phyloP scores from a whole-genome alignment of 2,888 invertebrate species.

The Drosophila maculinotata region DNA sequence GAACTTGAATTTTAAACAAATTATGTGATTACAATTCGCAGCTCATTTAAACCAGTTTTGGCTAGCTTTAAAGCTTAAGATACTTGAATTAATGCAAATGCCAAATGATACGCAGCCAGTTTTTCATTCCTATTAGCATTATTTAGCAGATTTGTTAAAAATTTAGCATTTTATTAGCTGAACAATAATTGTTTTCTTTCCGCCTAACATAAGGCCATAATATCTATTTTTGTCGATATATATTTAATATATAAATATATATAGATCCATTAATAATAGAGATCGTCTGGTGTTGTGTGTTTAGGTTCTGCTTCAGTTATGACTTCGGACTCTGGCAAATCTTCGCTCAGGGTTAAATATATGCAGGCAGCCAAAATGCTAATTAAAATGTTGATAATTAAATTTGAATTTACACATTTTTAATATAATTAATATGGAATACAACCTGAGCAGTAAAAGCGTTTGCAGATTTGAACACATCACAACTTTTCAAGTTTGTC shows the following conservation, averaged over 20 bases:
- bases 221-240: neutral
- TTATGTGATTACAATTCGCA: conserved; percentile 4
- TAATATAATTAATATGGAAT: accelerated
- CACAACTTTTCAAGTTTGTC: neutral
- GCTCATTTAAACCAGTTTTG: conserved; percentile 45
- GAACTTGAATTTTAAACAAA: conserved; percentile 47
- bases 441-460: conserved; percentile 23
- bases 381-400: neutral
- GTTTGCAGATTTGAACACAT: conserved; percentile 24
- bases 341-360: conserved; percentile 14
- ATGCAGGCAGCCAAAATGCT: conserved; percentile 25
- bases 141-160: conserved; percentile 19
- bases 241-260: neutral
- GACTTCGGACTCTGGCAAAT: conserved; percentile 25
- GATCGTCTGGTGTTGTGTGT: conserved; percentile 22
- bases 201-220: conserved; percentile 9
- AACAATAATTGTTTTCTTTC: conserved; percentile 17
- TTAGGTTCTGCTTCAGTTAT: conserved; percentile 38
- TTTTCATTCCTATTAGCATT: conserved; percentile 34
- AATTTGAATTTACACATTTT: neutral
- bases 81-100: conserved; percentile 19
- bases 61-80: neutral
- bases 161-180: conserved; percentile 20
- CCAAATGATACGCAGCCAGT: conserved; percentile 11
- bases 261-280: neutral